Evolutionary conservation across 2,888 invertebrate genomes (phyloP).

Genomic region (Odontothrips loti): DNA sequence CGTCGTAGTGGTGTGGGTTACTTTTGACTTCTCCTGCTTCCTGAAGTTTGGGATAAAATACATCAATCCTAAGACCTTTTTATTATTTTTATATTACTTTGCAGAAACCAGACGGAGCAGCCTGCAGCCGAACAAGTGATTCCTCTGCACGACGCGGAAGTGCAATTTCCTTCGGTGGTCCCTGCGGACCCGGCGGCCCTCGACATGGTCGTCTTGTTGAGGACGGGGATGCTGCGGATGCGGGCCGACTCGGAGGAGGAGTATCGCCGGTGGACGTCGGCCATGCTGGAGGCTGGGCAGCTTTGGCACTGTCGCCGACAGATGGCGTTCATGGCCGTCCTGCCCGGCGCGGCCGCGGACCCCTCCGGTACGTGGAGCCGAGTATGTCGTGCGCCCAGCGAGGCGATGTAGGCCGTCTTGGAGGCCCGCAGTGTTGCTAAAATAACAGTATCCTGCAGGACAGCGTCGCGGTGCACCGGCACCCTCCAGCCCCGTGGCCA

Average conservation of each 20-base stretch:
- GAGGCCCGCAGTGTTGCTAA: not conserved
- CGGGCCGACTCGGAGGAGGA: not conserved
- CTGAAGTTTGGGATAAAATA: too few relatives aligned
- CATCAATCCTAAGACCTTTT: too few relatives aligned
- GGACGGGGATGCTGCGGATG: not conserved
- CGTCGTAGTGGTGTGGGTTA: not conserved
- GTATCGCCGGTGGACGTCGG: conserved; percentile 13
- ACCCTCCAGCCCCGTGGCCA: not conserved
- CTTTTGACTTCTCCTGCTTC: not conserved
- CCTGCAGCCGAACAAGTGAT: not conserved
- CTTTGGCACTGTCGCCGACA: not conserved
- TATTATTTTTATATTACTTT: too few relatives aligned
- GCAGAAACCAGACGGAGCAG: not conserved
- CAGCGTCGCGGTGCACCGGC: not conserved
- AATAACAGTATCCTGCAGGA: not conserved
- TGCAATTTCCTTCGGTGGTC: not conserved
- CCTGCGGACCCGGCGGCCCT: not conserved
- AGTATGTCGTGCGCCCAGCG: not conserved
- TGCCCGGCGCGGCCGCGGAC: not conserved
- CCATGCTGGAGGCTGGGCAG: conserved; percentile 10
- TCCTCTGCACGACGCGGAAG: conserved; percentile 6
- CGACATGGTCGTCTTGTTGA: not conserved
- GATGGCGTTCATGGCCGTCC: conserved; percentile 16
- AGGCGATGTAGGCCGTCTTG: not conserved
- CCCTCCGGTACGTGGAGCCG: conserved; percentile 2